phyloP scores from a whole-genome alignment of 1,140 invertebrate genomes.

The Drosophila pectinifera region DNA sequence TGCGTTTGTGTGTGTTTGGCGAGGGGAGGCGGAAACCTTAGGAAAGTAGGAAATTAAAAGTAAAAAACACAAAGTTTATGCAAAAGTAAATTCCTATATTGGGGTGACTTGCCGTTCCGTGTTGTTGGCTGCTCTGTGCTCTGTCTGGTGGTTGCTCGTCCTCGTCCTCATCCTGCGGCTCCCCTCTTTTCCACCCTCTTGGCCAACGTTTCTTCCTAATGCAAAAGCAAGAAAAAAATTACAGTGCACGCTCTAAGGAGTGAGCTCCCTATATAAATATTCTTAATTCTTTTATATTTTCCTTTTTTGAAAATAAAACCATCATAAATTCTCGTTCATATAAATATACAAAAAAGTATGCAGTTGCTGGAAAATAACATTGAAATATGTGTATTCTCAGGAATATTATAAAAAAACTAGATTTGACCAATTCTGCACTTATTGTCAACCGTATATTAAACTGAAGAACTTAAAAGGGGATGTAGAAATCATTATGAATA shows the following conservation, averaged over 20 bases:
- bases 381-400: no score
- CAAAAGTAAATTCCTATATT: slow-evolving; percentile 79
- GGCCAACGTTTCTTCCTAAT: slow-evolving; percentile 33
- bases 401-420: no score
- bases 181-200: slow-evolving; percentile 3
- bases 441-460: no score
- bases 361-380: no score
- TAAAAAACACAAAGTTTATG: slow-evolving; percentile 60
- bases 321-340: no score
- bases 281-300: no score
- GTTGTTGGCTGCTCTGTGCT: slow-evolving; percentile 12
- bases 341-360: no score
- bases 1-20: slow-evolving; percentile 30
- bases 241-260: slow-evolving; percentile 5
- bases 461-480: no score
- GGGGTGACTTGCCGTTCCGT: slow-evolving; percentile 43
- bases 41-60: slow-evolving; percentile 54
- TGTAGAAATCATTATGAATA: no score
- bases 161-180: slow-evolving; percentile 20
- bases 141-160: slow-evolving; percentile 50
- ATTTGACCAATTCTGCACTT: no score
- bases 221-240: slow-evolving; percentile 42
- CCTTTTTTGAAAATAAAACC: no score
- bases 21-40: slow-evolving; percentile 68
- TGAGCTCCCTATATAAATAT: not conserved